These are phyloP conservation scores for Hypolimnas misippus DNA, from an alignment of 2,888 invertebrate species.

Conservation along the genomic window DNA sequence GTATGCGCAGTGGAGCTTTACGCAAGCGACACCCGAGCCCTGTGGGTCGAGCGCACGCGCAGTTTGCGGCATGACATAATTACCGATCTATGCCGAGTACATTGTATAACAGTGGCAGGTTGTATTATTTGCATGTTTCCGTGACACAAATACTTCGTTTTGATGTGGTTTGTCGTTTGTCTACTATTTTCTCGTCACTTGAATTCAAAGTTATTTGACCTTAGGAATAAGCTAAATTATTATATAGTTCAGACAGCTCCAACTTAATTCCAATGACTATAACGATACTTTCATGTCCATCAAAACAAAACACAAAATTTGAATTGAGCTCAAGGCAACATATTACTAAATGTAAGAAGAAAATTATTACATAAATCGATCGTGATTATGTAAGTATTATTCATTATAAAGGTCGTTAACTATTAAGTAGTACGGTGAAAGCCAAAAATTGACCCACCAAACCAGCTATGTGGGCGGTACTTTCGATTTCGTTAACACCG, in stretches of 20 bases:
- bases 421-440: conserved; percentile 73
- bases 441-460: conserved; percentile 62
- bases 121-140: conserved; percentile 29
- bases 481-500: conserved; percentile 63
- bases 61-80: conserved; percentile 55
- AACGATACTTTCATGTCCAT: not conserved
- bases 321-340: not conserved
- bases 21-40: conserved; percentile 58
- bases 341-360: conserved; percentile 23
- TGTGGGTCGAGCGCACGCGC: conserved; percentile 42
- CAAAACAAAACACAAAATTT: not conserved
- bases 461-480: conserved; percentile 59
- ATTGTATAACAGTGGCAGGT: conserved; percentile 47
- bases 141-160: conserved; percentile 19
- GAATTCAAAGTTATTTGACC: not conserved
- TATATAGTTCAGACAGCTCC: not conserved
- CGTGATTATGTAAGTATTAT: conserved; percentile 54
- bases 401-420: conserved; percentile 61
- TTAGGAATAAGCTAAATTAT: not conserved
- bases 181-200: not conserved
- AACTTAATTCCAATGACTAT: not conserved
- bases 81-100: conserved; percentile 53
- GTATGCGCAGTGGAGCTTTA: conserved; percentile 52
- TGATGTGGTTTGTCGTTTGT: conserved; percentile 5
- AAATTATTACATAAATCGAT: conserved; percentile 38